Evolutionary conservation across 2,888 invertebrate genomes (phyloP), one percentile per base, ranked within the genome.

Genomic region (Galerucella calmariensis): DNA sequence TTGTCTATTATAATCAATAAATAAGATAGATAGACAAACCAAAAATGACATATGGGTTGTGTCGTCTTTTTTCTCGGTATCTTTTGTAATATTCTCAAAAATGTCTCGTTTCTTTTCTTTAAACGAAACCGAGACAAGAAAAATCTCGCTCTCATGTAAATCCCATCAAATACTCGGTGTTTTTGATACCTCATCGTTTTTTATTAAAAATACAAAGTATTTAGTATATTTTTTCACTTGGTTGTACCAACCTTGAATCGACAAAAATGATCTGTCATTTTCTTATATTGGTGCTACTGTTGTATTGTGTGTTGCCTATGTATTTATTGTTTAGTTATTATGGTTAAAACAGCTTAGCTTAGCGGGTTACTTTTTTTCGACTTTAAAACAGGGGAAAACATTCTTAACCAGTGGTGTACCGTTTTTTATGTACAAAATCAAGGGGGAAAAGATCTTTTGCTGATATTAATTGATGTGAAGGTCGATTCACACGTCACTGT

Each of bases 241-340:
- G 9, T 10, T 63, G 63, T 63, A 41, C 16, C 14, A n/a, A 63
- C 44, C 16, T 65, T 65, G 46, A 65, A 44, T 63, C 11, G 63
- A 44, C 20, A 65, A 46, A 20, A 41, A 16, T 24, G 46, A 5
- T 44, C 46, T 65, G n/a, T 65, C 63, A 65, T 44, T 65, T 24
- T 46, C 56, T 46, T 16, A 44, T 65, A 46, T 46, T 65, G 63
- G 63, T 65, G 63, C 63, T 65, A 65, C 63, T 16, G 16, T 46
- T 65, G 46, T 65, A 65, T 65, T 65, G 35, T 65, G 63, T 65
- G 63, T 63, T 65, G 16, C 58, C 58, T 61, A 66, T 70, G 69
- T 75, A 75, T 75, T 75, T 75, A 61, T 75, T 72, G 51, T 74
- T 69, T 62, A 67, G 61, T 44, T 62, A 56, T 68, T 67, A 53